A percentile compares a stretch with the other conserved stretches of the same genome.
Evolutionary conservation across 2,113 vertebrate genomes (phyloP).

Genomic region (Tychaedon coryphoeus): DNA sequence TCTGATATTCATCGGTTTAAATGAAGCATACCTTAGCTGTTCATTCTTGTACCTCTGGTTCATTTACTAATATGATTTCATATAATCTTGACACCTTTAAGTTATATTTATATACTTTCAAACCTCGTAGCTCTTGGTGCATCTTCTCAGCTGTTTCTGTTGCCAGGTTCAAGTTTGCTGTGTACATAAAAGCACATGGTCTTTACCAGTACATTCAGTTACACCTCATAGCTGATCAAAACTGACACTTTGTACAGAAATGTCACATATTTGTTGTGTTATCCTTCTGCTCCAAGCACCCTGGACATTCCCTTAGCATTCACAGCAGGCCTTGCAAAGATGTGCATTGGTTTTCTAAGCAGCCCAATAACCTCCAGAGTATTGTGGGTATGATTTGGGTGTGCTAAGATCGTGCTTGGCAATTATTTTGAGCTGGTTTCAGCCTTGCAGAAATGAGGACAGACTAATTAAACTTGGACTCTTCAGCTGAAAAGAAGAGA

Average conservation of each 20-base stretch:
- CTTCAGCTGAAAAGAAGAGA: neutral
- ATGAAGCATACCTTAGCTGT: neutral
- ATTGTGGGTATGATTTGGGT: neutral
- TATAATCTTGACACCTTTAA: neutral
- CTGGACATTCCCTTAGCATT: neutral
- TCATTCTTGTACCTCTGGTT: neutral
- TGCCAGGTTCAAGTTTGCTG: neutral
- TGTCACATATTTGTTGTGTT: neutral
- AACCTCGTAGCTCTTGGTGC: neutral
- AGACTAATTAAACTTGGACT: constrained; percentile 35
- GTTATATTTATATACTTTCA: neutral
- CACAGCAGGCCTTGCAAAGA: neutral
- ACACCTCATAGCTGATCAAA: neutral
- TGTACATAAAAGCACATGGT: neutral
- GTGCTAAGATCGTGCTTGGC: neutral
- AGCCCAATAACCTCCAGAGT: neutral
- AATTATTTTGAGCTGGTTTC: constrained; percentile 42
- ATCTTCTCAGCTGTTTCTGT: neutral
- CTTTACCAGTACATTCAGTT: neutral
- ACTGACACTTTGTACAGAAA: neutral
- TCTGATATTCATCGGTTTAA: neutral
- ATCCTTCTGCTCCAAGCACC: neutral
- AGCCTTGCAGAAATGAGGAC: constrained; percentile 19
- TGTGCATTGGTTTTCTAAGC: neutral
- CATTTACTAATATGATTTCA: neutral